Percentiles rank a stretch among this genome's conserved stretches.
phyloP scores from a whole-genome alignment of 2,113 vertebrate genomes.

The Rattus norvegicus region GRCr8 NC_086020.1:207926001-207926500 shows the following conservation, averaged over 20 bases:
- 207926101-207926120: neutral
- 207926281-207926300: neutral
- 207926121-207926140: neutral
- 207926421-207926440: too few relatives aligned
- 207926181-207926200: neutral
- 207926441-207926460: neutral
- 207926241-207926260: neutral
- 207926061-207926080: neutral
- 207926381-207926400: neutral
- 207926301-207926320: neutral
- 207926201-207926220: neutral
- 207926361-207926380: neutral
- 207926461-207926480: neutral
- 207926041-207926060: neutral
- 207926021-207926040: neutral
- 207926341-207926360: too few relatives aligned
- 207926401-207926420: neutral
- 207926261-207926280: neutral
- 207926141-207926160: conserved; percentile 22
- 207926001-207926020: neutral
- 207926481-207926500: neutral
- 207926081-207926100: neutral
- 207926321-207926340: neutral
- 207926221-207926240: neutral
- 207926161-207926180: neutral